Evolutionary conservation across 2,888 invertebrate genomes (phyloP).

Genomic region (Lepidochitona cinerea): DNA sequence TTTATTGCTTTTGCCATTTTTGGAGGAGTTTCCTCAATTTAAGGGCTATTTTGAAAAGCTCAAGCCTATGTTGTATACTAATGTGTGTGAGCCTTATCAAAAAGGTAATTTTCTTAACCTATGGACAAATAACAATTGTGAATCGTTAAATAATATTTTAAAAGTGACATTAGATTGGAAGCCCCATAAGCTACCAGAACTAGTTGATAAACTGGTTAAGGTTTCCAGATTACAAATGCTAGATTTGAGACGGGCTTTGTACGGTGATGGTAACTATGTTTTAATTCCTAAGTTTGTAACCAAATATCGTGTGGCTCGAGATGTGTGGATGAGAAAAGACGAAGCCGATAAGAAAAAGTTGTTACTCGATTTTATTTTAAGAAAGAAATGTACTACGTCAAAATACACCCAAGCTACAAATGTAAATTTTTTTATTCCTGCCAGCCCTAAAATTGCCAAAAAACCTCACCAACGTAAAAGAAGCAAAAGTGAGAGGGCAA

Average conservation of each 20-base stretch:
- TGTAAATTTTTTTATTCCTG: background rate
- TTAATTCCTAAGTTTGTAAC: background rate
- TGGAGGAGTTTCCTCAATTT: background rate
- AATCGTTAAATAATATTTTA: constrained; percentile 29
- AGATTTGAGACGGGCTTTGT: constrained; percentile 21
- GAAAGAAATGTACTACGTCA: background rate
- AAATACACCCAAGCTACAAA: background rate
- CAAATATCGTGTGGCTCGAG: background rate
- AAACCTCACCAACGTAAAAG: constrained; percentile 2
- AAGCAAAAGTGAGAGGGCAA: background rate
- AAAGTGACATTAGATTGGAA: constrained; percentile 25
- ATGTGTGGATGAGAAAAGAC: background rate
- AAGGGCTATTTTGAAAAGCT: background rate
- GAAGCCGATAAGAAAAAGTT: background rate
- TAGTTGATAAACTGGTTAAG: constrained; percentile 17
- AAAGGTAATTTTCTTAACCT: background rate
- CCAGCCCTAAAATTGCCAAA: background rate
- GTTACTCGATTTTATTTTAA: background rate
- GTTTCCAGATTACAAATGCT: constrained; percentile 15
- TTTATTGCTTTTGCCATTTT: too few relatives aligned
- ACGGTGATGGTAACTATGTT: constrained; percentile 25
- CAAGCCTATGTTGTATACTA: background rate
- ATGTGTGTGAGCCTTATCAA: background rate
- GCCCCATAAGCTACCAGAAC: constrained; percentile 16
- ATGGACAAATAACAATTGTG: constrained; percentile 36